These are phyloP conservation scores for Atherinomorus stipes DNA, from an alignment of 2,113 vertebrate genomes.

Conservation along the genomic window DNA sequence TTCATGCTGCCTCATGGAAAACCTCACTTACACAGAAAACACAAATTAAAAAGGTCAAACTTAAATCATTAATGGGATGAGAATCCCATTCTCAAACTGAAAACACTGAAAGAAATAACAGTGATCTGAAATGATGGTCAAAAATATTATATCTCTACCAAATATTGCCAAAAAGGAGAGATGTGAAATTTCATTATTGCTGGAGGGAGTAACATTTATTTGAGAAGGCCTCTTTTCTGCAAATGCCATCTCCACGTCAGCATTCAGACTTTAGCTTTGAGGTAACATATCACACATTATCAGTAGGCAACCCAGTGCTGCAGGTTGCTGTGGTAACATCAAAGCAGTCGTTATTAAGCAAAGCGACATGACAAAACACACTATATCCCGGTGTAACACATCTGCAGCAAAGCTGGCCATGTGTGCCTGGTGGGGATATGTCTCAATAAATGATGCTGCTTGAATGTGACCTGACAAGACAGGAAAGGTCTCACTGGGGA, in stretches of 20 bases:
- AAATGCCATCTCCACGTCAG: conserved; percentile 20
- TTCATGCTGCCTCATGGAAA: background rate
- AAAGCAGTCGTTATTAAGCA: conserved; percentile 14
- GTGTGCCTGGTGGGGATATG: background rate
- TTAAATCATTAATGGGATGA: background rate
- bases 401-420: background rate
- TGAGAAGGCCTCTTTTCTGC: conserved; percentile 14
- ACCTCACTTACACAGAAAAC: background rate
- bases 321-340: conserved; percentile 28
- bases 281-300: conserved; percentile 17
- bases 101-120: background rate
- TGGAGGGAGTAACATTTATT: conserved; percentile 13
- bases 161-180: background rate
- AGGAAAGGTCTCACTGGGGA: background rate
- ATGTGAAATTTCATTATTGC: no score
- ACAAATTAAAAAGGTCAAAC: no score
- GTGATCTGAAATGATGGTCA: background rate
- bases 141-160: no score
- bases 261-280: conserved; percentile 1
- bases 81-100: background rate
- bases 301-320: conserved; percentile 13
- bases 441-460: conserved; percentile 10
- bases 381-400: background rate
- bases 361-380: background rate
- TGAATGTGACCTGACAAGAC: conserved; percentile 3